Percentiles rank a stretch among this genome's conserved stretches.
Conservation (phyloP, 1,140 invertebrate genomes). For the Atta texana region DNA sequence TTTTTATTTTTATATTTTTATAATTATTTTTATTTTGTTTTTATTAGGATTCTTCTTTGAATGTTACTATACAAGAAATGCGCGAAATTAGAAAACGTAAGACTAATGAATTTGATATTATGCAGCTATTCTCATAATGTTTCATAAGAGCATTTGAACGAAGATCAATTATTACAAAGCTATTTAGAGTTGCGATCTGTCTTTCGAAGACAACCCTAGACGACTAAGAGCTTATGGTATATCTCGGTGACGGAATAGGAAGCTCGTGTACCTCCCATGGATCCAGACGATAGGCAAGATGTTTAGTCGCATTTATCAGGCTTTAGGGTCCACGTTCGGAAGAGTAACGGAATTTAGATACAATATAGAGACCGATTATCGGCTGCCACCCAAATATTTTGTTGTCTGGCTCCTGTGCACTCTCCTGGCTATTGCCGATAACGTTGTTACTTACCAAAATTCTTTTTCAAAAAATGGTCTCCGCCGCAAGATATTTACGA, state of each 20-base stretch:
- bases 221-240: not conserved
- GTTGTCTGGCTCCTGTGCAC: slow-evolving; percentile 29
- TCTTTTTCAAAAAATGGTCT: slow-evolving; percentile 44
- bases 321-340: slow-evolving; percentile 55
- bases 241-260: slow-evolving; percentile 28
- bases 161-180: not conserved
- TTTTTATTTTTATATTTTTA: no score
- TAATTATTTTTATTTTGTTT: not conserved
- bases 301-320: slow-evolving; percentile 70
- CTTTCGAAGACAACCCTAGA: slow-evolving; percentile 16
- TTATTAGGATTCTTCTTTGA: not conserved
- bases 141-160: not conserved
- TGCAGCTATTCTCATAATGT: not conserved
- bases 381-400: slow-evolving; percentile 78
- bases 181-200: not conserved
- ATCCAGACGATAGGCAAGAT: slow-evolving; percentile 78
- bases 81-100: not conserved
- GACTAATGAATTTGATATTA: not conserved
- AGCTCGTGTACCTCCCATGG: slow-evolving; percentile 67
- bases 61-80: not conserved
- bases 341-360: slow-evolving; percentile 72
- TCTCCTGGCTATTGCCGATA: slow-evolving; percentile 4
- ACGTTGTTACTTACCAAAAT: slow-evolving; percentile 19
- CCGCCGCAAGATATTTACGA: slow-evolving; percentile 59
- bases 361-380: slow-evolving; percentile 62